Base-by-base conservation (phyloP, 2,888 invertebrate genomes). In the Epiblema foenella region DNA sequence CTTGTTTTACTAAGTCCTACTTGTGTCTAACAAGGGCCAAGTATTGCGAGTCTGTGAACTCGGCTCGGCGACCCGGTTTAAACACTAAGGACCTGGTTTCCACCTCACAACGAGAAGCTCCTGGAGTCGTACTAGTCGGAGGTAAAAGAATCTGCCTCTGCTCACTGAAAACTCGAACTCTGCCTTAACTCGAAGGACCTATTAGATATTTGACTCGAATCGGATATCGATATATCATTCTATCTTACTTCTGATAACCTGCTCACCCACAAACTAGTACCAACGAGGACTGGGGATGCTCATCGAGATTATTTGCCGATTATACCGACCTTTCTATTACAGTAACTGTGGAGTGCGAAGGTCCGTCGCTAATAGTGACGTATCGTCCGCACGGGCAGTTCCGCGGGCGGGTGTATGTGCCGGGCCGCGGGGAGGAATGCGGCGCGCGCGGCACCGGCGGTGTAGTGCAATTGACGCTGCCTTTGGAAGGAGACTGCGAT, bases 301-400 rank as follows among this genome's bases (percentile, higher is more conserved):
- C 57, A 11, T 57, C 4, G 17, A 7, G 37, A 33, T 33, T 57
- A 57, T 33, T 57, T 33, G 17, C 57, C 17, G 3, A 33, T 3
- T 18, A 29, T 5, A 11, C 24, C 39, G 18, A 5, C 1, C 17
- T 59, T 59, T 59, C 1, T 12, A 24, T 79, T 84, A 60, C 88
- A 98, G 98, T 98, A 75, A 95, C 94, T 73, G 97, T 98, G 1
- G 95, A 95, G 59, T 98, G 98, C 84, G 95, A 95, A n/a, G 95
- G 95, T 42, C 90, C 95, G 4, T 94, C 95, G 74, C 95, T 98
- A 94, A 88, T 95, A 37, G 94, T 98, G 68, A 95, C 94, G 42
- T 96, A 95, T 76, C 88, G 89, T 10, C 96, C 96, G 5, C 95
- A 94, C 72, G 93, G 94, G 12, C 84, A 86, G 81, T 96, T 96